A percentile compares a stretch with the other conserved stretches of the same genome.
Evolutionary conservation across 2,888 invertebrate genomes (phyloP).

Genomic region (Pyrrhia umbra): DNA sequence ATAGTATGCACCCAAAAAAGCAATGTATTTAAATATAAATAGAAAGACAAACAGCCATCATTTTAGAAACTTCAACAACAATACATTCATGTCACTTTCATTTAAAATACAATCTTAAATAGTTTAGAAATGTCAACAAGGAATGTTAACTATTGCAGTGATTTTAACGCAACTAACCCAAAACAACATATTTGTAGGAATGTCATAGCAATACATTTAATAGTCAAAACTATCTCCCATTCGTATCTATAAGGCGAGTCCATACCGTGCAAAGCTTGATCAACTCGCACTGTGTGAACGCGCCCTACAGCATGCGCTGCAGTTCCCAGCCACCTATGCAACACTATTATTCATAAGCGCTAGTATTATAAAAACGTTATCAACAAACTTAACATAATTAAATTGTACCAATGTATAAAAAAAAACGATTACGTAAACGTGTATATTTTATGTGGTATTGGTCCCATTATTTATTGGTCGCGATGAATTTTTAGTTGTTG

Average conservation of each 20-base stretch:
- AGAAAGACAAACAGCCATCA: conserved; percentile 28
- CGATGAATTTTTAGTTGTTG: conserved; percentile 71
- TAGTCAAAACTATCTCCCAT: conserved; percentile 9
- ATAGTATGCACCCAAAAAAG: conserved; percentile 44
- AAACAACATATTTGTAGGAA: conserved; percentile 44
- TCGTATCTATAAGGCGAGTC: not conserved
- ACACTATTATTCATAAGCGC: conserved; percentile 27
- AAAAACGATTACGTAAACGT: not conserved
- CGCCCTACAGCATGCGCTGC: not conserved
- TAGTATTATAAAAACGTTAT: conserved; percentile 18
- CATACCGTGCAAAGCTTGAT: not conserved
- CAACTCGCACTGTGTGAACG: not conserved
- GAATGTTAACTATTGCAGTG: conserved; percentile 27
- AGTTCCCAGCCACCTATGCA: conserved; percentile 39
- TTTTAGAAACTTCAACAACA: conserved; percentile 10
- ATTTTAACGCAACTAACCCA: conserved; percentile 15
- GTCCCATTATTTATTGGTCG: conserved; percentile 30
- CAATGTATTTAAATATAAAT: conserved; percentile 30
- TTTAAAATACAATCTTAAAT: conserved; percentile 1
- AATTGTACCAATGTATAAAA: conserved; percentile 38
- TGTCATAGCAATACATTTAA: conserved; percentile 24
- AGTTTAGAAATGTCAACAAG: conserved; percentile 3
- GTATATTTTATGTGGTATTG: conserved; percentile 17
- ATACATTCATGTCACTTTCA: conserved; percentile 6
- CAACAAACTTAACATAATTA: conserved; percentile 45